These are phyloP conservation scores for Operophtera brumata DNA, from an alignment of 2,888 invertebrate species.

Conservation along the genomic window DNA sequence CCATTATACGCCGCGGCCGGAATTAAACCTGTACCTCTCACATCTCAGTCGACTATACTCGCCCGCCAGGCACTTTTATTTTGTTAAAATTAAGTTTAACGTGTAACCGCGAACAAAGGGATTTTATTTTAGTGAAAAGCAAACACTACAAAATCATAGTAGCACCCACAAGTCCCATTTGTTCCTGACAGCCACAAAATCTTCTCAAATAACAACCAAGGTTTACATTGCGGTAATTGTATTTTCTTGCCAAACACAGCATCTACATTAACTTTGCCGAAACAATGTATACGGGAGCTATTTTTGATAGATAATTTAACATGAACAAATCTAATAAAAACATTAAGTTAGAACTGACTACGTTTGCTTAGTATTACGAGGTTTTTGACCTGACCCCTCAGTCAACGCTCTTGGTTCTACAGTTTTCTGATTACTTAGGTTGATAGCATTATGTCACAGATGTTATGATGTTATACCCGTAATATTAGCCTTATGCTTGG, in stretches of 20 bases:
- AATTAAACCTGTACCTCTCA: too few species aligned
- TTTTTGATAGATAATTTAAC: constrained; percentile 19
- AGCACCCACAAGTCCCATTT: constrained; percentile 20
- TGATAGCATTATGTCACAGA: constrained; percentile 8
- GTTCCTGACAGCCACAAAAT: constrained; percentile 31
- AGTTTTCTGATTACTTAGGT: background rate
- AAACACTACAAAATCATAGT: background rate
- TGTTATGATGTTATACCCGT: background rate
- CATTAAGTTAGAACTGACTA: constrained; percentile 1
- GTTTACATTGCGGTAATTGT: constrained; percentile 51
- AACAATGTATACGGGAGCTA: constrained; percentile 25
- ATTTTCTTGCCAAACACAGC: constrained; percentile 46
- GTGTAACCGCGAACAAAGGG: too few species aligned
- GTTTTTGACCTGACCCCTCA: constrained; percentile 1
- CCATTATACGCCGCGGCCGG: too few species aligned
- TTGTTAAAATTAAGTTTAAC: too few species aligned
- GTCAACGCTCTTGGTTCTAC: background rate
- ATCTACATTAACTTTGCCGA: constrained; percentile 29
- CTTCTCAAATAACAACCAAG: constrained; percentile 36
- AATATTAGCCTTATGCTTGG: background rate
- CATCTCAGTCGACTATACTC: too few species aligned
- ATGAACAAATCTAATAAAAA: constrained; percentile 13
- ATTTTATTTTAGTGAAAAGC: background rate
- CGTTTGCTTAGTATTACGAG: constrained; percentile 3
- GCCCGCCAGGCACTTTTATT: too few species aligned